Conservation (phyloP, 2,888 invertebrate species). For the Anaspis maculata region DNA sequence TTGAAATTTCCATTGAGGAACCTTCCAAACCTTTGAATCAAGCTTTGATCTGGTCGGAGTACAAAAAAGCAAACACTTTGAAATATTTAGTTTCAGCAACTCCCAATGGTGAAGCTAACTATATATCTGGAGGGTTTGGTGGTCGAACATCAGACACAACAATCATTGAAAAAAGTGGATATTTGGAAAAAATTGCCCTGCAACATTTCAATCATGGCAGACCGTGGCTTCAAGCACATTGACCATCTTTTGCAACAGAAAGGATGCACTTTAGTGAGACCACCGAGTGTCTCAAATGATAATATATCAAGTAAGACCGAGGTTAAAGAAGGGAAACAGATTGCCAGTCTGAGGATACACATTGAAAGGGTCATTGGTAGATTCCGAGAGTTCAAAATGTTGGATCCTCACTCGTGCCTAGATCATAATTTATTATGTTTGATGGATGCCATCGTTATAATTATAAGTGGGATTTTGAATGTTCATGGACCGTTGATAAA, state of each 20-base stretch:
- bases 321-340: constrained; percentile 8
- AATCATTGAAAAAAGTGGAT: background rate
- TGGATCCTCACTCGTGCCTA: constrained; percentile 3
- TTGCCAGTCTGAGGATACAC: constrained; percentile 13
- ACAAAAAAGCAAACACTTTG: constrained; percentile 3
- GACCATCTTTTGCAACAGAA: constrained; percentile 3
- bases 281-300: constrained; percentile 9
- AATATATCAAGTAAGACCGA: constrained; percentile 5
- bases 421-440: constrained; percentile 1
- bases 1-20: constrained; percentile 3
- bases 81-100: constrained; percentile 4
- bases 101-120: constrained; percentile 2
- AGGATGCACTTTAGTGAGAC: constrained; percentile 11
- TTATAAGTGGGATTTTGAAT: background rate
- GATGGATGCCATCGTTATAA: constrained; percentile 1
- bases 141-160: background rate
- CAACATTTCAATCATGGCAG: background rate
- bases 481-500: background rate
- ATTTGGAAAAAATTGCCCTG: background rate
- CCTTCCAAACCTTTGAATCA: constrained; percentile 2
- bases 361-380: constrained; percentile 12
- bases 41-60: constrained; percentile 3
- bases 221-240: constrained; percentile 12
- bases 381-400: constrained; percentile 8
- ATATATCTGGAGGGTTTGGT: constrained; percentile 1